Base-by-base conservation (phyloP, 2,888 invertebrate species). In the Caenorhabditis macrosperma region DNA sequence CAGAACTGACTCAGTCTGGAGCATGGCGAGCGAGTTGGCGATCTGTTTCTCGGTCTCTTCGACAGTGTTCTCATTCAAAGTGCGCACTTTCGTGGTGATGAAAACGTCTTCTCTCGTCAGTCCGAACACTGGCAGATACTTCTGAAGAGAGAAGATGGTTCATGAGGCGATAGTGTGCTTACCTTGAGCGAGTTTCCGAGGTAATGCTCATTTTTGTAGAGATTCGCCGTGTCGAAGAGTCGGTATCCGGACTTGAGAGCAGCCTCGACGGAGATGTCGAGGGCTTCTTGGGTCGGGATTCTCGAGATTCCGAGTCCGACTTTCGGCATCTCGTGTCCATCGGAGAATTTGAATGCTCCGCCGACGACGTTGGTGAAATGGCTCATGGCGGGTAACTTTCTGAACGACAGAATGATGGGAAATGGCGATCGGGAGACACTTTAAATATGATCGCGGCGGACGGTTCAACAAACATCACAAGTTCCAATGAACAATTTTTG, bases 11-110 rank as follows among this genome's bases (percentile, higher is more conserved):
- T 79, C 78, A 0, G 85, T 82, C 46, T 83, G 82, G 12, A 86
- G 79, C 41, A 77, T 79, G 20, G 78, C 67, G 26, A 86, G 72
- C 22, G 84, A 82, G 63, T 80, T 82, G 66, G 78, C 52, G 9
- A 86, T 46, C 52, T 80, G 72, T 63, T 71, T 60, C 55, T 84
- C 75, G 10, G 79, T 75, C 41, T 80, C 64, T 17, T 67, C 72
- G 9, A 71, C 78, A 9, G 83, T 78, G 22, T 85, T 80, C 2
- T 78, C 80, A 61, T 85, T 77, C 7, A 75, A 22, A 28, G 81
- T 83, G 0, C 95, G 93, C 80, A 95, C 91, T 92, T 95, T 95
- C 28, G 94, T 94, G 3, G 95, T 95, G 22, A 95, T 93, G 90
- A 95, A 95, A 69, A 95, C 93, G 89, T 95, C 94, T 82, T 93